A percentile compares a stretch with the other conserved stretches of the same genome.
Conservation (phyloP, 2,888 invertebrate species). For the Morpho achilles region DNA sequence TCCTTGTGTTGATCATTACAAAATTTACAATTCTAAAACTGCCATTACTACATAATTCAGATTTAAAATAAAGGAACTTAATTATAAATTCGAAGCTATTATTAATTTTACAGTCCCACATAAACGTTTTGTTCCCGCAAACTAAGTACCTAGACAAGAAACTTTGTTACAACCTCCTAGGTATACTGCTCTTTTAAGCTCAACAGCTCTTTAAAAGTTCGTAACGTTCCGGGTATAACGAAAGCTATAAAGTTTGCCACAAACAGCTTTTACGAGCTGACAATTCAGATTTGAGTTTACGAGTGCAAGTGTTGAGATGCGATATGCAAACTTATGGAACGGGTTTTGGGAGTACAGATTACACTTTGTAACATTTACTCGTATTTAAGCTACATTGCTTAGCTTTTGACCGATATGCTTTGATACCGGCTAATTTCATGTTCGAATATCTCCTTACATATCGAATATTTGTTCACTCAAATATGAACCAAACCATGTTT, state of each 20-base stretch:
- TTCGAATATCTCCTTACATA: too few relatives aligned
- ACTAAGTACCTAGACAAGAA: neutral
- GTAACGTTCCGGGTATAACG: constrained; percentile 8
- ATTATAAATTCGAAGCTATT: constrained; percentile 4
- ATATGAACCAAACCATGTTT: too few relatives aligned
- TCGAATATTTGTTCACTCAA: too few relatives aligned
- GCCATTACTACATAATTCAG: neutral
- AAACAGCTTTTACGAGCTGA: constrained; percentile 21
- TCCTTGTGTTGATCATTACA: neutral
- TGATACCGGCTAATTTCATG: too few relatives aligned
- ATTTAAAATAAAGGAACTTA: neutral
- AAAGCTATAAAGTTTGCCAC: constrained; percentile 17
- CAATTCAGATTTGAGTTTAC: constrained; percentile 16
- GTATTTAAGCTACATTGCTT: too few relatives aligned
- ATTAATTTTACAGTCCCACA: constrained; percentile 4
- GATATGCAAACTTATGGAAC: neutral
- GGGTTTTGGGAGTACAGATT: neutral
- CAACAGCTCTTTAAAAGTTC: neutral
- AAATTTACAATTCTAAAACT: neutral
- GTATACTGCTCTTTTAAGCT: neutral
- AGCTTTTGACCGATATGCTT: too few relatives aligned
- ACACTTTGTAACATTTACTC: too few relatives aligned
- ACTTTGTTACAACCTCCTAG: neutral
- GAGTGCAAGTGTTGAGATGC: constrained; percentile 9
- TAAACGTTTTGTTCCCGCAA: neutral